Conservation (phyloP, 1,140 invertebrate species). For the Drosophila bipectinata region DNA sequence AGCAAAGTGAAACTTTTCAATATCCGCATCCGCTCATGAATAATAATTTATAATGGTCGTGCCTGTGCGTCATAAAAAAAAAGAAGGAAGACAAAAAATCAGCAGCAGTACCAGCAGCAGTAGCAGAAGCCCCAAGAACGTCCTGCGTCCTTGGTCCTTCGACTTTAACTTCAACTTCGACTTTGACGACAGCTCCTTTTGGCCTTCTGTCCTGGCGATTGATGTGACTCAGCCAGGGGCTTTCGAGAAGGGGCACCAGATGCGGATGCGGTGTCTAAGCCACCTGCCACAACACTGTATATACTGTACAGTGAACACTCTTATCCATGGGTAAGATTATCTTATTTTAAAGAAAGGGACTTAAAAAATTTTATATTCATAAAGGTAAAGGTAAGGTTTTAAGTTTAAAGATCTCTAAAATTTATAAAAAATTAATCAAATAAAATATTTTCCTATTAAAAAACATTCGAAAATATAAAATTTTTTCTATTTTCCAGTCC, state of each 20-base stretch:
- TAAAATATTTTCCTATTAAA: neutral
- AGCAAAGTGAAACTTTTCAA: constrained; percentile 78
- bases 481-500: neutral
- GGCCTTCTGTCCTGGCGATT: constrained; percentile 38
- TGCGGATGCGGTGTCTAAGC: constrained; percentile 24
- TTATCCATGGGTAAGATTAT: too few species aligned
- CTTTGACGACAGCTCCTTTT: constrained; percentile 38
- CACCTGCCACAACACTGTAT: constrained; percentile 13
- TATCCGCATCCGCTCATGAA: constrained; percentile 81
- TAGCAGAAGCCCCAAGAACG: constrained; percentile 8
- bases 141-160: neutral
- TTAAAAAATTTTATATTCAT: too few species aligned
- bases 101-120: neutral
- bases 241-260: neutral
- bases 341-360: too few species aligned
- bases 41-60: constrained; percentile 79
- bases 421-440: neutral
- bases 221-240: constrained; percentile 41
- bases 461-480: neutral
- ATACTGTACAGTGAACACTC: neutral
- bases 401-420: neutral
- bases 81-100: neutral
- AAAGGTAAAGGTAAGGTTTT: too few species aligned
- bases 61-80: constrained; percentile 57
- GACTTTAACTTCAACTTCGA: constrained; percentile 19